Conservation (phyloP, 64 coral and sea anemone genomes). For the Montipora foliosa region DNA sequence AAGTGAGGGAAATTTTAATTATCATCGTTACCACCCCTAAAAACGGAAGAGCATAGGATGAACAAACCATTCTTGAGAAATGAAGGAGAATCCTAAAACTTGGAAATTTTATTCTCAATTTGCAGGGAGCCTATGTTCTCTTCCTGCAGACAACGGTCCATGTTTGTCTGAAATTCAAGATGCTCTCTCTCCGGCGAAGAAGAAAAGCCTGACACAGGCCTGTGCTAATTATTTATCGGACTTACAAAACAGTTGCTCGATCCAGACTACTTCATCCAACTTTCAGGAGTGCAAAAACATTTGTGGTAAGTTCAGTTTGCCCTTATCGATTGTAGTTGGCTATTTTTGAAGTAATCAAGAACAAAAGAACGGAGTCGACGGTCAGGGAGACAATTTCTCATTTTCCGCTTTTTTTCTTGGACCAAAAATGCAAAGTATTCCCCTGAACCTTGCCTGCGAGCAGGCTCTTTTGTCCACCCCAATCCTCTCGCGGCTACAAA, state of each 20-base stretch:
- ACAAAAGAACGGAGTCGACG: background rate
- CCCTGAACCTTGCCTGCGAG: too few relatives aligned
- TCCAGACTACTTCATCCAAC: conserved; percentile 33
- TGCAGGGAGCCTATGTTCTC: conserved; percentile 15
- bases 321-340: background rate
- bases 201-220: background rate
- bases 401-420: too few relatives aligned
- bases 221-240: conserved; percentile 72
- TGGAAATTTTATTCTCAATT: background rate
- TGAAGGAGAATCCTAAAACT: background rate
- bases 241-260: conserved; percentile 48
- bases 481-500: too few relatives aligned
- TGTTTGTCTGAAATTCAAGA: conserved; percentile 65
- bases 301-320: conserved; percentile 63
- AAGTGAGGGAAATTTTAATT: too few relatives aligned
- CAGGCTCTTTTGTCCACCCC: too few relatives aligned
- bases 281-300: conserved; percentile 53
- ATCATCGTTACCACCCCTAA: too few relatives aligned
- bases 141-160: conserved; percentile 45
- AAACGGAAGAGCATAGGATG: background rate
- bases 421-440: too few relatives aligned
- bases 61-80: background rate
- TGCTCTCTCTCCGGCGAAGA: conserved; percentile 19
- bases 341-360: background rate
- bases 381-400: too few relatives aligned